A percentile compares a stretch with the other conserved stretches of the same genome.
phyloP scores from a whole-genome alignment of 1,140 invertebrate species.

The Reticulitermes speratus region DNA sequence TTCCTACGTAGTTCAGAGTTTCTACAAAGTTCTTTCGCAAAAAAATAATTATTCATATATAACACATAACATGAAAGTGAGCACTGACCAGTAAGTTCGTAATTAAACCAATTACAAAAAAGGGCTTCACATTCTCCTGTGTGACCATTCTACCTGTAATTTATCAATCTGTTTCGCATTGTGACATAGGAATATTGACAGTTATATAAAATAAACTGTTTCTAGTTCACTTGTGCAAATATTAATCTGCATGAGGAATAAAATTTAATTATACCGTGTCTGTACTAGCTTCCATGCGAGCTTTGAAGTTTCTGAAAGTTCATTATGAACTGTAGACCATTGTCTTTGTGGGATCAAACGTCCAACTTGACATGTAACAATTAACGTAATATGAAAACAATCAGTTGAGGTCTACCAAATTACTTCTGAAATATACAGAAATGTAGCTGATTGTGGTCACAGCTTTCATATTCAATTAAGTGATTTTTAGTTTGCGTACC shows the following conservation, averaged over 20 bases:
- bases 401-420: neutral
- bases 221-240: neutral
- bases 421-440: neutral
- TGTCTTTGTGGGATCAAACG: neutral
- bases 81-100: too few relatives aligned
- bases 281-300: neutral
- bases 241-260: neutral
- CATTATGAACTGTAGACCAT: neutral
- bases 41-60: too few relatives aligned
- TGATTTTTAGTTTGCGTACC: neutral
- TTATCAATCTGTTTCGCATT: neutral
- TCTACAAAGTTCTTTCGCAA: too few relatives aligned
- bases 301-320: neutral
- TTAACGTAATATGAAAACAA: neutral
- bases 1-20: too few relatives aligned
- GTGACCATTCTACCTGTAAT: too few relatives aligned
- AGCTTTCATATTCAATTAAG: neutral
- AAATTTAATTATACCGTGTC: neutral
- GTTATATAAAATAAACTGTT: neutral
- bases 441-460: neutral
- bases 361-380: neutral
- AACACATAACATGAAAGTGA: too few relatives aligned
- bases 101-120: too few relatives aligned
- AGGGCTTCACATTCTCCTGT: too few relatives aligned
- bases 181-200: neutral